Evolutionary conservation across 2,797 vertebrate genomes (phyloP), one percentile per base, ranked within the genome.

Genomic region (Falco novaeseelandiae): DNA sequence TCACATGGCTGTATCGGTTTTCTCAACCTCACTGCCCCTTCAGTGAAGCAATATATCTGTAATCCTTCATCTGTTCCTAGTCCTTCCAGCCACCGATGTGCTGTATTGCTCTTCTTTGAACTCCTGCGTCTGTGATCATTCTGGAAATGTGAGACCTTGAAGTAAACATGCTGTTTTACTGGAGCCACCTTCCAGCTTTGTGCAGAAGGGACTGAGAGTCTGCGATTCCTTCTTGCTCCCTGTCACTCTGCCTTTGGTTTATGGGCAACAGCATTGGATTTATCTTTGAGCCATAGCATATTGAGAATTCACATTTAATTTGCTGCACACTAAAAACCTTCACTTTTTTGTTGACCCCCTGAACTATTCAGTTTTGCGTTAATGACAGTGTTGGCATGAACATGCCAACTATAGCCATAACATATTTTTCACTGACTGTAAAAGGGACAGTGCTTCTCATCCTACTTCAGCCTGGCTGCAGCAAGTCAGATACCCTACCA

Each of bases 401-500:
- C 14, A 3, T 76, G 63, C 19, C 48, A n/a, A 2, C 55, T 61
- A 0, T 8, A 86, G 18, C 71, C 42, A 8, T 38, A 15, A 26
- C 10, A 16, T 9, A 15, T 82, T 91, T 79, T 76, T 76, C 70
- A 55, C 63, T 52, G 80, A 29, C 55, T 52, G 14, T 52, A 12
- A 38, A 36, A 66, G 21, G 62, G 67, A 46, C 40, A n/a, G 38
- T 34, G 29, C 65, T 79, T 74, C 86, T 87, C 13, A 40, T 55
- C 25, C 25, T 69, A 2, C 32, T 74, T 58, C 88, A 90, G 65
- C 59, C 48, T 63, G 36, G 44, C 83, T 78, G n/a, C 73, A 71
- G 34, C 32, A 49, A 55, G 62, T 79, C 77, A 70, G 51, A 52
- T 19, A 8, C 2, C 0, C 14, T 62, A 5, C 38, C 1, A 0